These are phyloP conservation scores for Drosophila sechellia DNA, from an alignment of 1,140 invertebrate genomes.

Conservation along the genomic window DNA sequence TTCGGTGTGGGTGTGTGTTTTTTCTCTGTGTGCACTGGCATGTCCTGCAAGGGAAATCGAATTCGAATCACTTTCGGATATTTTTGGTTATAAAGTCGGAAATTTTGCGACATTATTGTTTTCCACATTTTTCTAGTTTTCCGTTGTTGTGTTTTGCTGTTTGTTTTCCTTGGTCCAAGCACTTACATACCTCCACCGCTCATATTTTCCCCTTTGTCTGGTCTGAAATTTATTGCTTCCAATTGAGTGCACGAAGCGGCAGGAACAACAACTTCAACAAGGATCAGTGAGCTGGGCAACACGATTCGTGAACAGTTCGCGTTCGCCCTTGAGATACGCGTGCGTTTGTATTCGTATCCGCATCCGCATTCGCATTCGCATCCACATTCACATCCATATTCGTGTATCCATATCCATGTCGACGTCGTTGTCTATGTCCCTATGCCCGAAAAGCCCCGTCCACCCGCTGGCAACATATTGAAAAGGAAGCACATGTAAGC, in stretches of 20 bases:
- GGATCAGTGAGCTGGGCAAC: slow-evolving; percentile 30
- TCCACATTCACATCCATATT: slow-evolving; percentile 40
- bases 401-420: slow-evolving; percentile 9
- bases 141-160: background rate
- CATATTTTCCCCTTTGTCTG: slow-evolving; percentile 47
- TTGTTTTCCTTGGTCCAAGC: slow-evolving; percentile 12
- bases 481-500: slow-evolving; percentile 82
- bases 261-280: slow-evolving; percentile 40
- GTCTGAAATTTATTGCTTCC: slow-evolving; percentile 84
- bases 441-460: slow-evolving; percentile 16
- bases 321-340: slow-evolving; percentile 81
- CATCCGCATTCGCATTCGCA: slow-evolving; percentile 26
- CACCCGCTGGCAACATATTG: slow-evolving; percentile 68
- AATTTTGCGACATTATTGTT: slow-evolving; percentile 83
- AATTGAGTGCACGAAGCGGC: slow-evolving; percentile 81
- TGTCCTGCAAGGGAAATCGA: slow-evolving; percentile 75
- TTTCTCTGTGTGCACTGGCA: slow-evolving; percentile 10
- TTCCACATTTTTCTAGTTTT: slow-evolving; percentile 72
- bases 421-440: slow-evolving; percentile 35
- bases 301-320: slow-evolving; percentile 71
- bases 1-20: background rate
- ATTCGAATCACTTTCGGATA: slow-evolving; percentile 84
- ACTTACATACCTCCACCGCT: slow-evolving; percentile 4
- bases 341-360: slow-evolving; percentile 51
- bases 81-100: slow-evolving; percentile 83